Evolutionary conservation across 2,113 vertebrate species (phyloP).

Genomic region (Zosterops japonicus): DNA sequence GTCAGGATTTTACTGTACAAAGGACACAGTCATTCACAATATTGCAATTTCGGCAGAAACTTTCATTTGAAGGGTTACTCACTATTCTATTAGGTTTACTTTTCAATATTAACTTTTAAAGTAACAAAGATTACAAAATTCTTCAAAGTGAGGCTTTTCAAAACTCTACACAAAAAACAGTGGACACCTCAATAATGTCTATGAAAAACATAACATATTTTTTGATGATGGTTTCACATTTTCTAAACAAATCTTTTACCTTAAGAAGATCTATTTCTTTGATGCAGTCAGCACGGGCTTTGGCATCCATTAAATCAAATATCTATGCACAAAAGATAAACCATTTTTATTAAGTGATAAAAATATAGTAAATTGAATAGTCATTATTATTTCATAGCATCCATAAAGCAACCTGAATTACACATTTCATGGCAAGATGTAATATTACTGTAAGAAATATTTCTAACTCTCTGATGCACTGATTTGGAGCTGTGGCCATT

Average conservation of each 20-base stretch:
- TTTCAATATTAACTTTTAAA: background rate
- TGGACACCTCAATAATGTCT: background rate
- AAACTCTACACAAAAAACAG: background rate
- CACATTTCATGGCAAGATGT: background rate
- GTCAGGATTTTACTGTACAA: background rate
- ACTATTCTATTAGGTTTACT: background rate
- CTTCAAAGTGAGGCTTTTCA: background rate
- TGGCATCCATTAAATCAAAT: slow-evolving; percentile 99
- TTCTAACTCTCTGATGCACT: background rate
- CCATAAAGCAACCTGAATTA: background rate
- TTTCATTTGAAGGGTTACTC: background rate
- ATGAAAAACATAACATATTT: background rate
- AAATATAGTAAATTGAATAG: background rate
- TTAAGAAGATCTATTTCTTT: slow-evolving; percentile 99
- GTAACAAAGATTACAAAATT: background rate
- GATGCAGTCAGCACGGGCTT: slow-evolving; percentile 99
- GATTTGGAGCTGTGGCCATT: background rate
- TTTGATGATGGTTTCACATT: background rate
- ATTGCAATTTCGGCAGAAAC: background rate
- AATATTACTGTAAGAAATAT: background rate
- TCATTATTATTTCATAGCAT: background rate
- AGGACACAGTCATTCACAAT: background rate
- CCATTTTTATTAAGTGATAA: slow-evolving; percentile 5
- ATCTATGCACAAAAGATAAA: slow-evolving; percentile 82
- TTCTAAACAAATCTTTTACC: slow-evolving; percentile 78